Conservation (phyloP, 2,113 vertebrate genomes). For the Erpornis zantholeuca region DNA sequence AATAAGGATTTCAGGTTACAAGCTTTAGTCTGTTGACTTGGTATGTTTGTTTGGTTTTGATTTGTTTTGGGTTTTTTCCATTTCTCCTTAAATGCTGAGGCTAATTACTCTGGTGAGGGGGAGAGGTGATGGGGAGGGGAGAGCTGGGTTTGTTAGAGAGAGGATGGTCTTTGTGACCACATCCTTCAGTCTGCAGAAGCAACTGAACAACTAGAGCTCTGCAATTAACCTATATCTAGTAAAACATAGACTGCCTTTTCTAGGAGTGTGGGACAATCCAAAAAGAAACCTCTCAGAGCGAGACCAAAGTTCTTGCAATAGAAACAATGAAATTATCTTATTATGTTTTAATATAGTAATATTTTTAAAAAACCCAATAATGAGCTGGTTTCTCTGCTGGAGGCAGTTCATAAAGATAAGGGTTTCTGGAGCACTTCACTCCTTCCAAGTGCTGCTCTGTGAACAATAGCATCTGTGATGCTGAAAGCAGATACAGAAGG, state of each 20-base stretch:
- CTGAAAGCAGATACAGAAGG: background rate
- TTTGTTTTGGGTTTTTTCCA: background rate
- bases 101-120: background rate
- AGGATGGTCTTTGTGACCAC: background rate
- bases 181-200: background rate
- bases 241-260: background rate
- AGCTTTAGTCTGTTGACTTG: background rate
- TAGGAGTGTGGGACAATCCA: background rate
- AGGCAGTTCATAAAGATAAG: background rate
- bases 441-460: background rate
- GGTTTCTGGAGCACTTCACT: conserved; percentile 10
- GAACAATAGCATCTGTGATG: background rate
- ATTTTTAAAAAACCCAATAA: background rate
- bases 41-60: background rate
- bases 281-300: rapidly evolving
- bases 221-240: background rate
- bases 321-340: background rate
- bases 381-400: background rate
- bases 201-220: background rate
- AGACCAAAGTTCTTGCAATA: background rate
- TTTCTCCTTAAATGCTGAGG: background rate
- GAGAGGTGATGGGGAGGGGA: background rate
- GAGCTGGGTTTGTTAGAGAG: background rate
- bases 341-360: background rate
- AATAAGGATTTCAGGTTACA: conserved; percentile 3